Evolutionary conservation across 2,113 vertebrate species (phyloP).

Genomic region (Corydoras maculifer): DNA sequence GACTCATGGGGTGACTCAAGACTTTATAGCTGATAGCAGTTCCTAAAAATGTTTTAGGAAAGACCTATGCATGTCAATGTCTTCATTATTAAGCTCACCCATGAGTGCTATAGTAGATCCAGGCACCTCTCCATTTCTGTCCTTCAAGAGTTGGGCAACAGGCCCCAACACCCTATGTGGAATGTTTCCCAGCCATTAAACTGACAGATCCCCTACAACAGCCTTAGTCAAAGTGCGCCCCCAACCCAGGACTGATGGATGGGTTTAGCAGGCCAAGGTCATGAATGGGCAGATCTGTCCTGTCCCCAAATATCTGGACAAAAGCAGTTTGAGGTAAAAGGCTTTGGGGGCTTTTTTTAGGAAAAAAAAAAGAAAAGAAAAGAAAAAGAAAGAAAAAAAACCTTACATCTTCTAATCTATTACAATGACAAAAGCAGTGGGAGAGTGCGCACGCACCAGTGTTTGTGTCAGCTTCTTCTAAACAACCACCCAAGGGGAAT

Average conservation of each 20-base stretch:
- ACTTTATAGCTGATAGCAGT: not conserved
- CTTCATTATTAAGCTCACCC: not conserved
- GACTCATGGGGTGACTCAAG: no score
- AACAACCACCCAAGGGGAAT: constrained; percentile 44
- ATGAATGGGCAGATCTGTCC: constrained; percentile 66
- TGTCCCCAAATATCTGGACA: constrained; percentile 51
- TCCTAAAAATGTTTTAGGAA: not conserved
- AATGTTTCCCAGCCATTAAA: constrained; percentile 61
- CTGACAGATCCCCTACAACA: constrained; percentile 42
- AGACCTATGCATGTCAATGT: no score
- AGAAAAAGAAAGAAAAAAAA: constrained; percentile 52
- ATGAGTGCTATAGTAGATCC: not conserved
- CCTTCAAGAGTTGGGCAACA: constrained; percentile 36
- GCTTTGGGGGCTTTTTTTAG: constrained; percentile 61
- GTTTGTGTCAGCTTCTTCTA: constrained; percentile 37
- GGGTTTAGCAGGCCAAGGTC: constrained; percentile 68
- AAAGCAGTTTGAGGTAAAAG: constrained; percentile 63
- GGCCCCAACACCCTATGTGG: constrained; percentile 58
- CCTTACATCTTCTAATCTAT: constrained; percentile 47
- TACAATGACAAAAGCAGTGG: constrained; percentile 66
- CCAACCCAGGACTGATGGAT: constrained; percentile 61
- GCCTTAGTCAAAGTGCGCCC: constrained; percentile 12
- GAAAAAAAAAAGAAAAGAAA: constrained; percentile 60
- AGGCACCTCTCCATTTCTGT: constrained; percentile 3
- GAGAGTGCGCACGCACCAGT: constrained; percentile 22